phyloP scores from a whole-genome alignment of 2,797 vertebrate species.

The Vireo griseus region DNA sequence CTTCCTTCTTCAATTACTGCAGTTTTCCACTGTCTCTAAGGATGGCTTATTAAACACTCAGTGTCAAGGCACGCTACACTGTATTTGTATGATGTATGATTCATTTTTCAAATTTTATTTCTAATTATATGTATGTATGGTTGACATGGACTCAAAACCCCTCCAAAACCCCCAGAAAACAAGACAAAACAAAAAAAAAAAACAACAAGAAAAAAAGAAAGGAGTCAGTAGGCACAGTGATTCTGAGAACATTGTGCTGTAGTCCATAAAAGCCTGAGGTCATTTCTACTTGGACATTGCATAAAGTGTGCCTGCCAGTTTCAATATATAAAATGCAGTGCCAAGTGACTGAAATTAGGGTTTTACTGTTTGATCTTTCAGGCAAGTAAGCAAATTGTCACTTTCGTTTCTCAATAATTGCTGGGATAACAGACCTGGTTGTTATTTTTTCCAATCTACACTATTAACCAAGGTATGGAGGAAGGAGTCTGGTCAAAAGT shows the following conservation, averaged over 20 bases:
- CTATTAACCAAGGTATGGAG: constrained; percentile 15
- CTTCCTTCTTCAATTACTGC: constrained; percentile 68
- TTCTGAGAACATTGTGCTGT: background rate
- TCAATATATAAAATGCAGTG: constrained; percentile 50
- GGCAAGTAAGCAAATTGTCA: constrained; percentile 69
- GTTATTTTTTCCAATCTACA: constrained; percentile 10
- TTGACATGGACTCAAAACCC: background rate
- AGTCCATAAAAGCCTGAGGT: constrained; percentile 31
- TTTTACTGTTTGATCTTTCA: constrained; percentile 56
- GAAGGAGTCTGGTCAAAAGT: constrained; percentile 31
- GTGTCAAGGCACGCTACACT: constrained; percentile 26
- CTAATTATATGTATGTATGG: background rate
- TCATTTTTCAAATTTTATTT: constrained; percentile 6
- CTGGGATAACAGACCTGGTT: constrained; percentile 43
- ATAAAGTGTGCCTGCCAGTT: constrained; percentile 49
- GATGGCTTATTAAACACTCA: constrained; percentile 56
- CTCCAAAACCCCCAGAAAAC: background rate
- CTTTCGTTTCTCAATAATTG: constrained; percentile 58
- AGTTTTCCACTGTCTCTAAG: constrained; percentile 62
- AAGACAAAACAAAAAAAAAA: background rate
- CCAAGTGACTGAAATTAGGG: constrained; percentile 53
- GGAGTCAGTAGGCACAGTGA: background rate
- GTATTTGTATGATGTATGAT: constrained; percentile 3
- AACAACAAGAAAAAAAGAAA: background rate
- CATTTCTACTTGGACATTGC: constrained; percentile 33